phyloP scores from a whole-genome alignment of 1,140 invertebrate species.

The Drosophila ercepeae region DNA sequence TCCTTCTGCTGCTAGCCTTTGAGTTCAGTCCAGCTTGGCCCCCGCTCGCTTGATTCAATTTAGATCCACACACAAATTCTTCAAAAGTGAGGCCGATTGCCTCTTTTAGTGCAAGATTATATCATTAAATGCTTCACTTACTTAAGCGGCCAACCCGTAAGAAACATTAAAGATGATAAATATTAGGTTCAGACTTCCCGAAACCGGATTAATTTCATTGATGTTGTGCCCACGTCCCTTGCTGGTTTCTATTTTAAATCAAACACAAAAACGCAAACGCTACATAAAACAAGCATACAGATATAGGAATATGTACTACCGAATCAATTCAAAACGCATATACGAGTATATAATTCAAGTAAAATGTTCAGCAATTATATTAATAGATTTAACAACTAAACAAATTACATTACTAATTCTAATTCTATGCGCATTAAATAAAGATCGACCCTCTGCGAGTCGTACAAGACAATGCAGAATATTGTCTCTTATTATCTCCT shows the following conservation, averaged over 20 bases:
- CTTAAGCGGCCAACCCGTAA: conserved; percentile 56
- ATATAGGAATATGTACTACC: conserved; percentile 55
- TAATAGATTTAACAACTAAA: conserved; percentile 77
- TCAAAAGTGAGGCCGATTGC: conserved; percentile 1
- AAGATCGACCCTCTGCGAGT: conserved; percentile 58
- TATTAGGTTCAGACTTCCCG: conserved; percentile 11
- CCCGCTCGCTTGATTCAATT: conserved; percentile 30
- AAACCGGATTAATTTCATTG: conserved; percentile 12
- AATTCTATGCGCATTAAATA: conserved; percentile 81
- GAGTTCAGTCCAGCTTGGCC: conserved; percentile 42
- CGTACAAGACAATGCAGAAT: conserved; percentile 48
- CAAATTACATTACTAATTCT: conserved; percentile 76
- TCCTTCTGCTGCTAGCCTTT: conserved; percentile 63
- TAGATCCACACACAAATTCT: conserved; percentile 10
- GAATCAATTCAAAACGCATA: conserved; percentile 60
- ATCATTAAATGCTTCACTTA: conserved; percentile 61
- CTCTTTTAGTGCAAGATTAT: conserved; percentile 51
- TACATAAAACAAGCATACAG: conserved; percentile 47
- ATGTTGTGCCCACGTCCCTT: conserved; percentile 29
- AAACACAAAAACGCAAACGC: conserved; percentile 30
- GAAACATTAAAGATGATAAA: conserved; percentile 22
- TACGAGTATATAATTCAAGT: conserved; percentile 58
- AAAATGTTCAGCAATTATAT: conserved; percentile 80
- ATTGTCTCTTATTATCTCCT: background rate
- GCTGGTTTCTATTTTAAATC: conserved; percentile 53